Evolutionary conservation across 2,888 invertebrate genomes (phyloP), one percentile per base, ranked within the genome.

Genomic region (Crocallis elinguaria): DNA sequence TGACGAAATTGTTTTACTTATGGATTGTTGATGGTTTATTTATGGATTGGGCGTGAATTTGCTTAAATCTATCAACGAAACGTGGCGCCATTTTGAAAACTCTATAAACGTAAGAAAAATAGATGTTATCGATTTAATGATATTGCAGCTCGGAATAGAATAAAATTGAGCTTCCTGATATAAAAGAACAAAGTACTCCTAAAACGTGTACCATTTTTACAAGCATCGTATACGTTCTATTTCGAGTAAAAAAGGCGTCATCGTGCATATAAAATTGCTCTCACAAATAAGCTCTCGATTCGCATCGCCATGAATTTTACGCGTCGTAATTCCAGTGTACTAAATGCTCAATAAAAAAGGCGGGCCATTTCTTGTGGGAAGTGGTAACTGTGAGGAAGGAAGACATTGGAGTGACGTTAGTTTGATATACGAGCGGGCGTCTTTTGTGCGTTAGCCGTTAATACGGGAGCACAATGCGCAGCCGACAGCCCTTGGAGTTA

Each of bases 321-420:
- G 77, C 77, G 70, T 78, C 79, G 80, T 84, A 86, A 87, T 84
- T 86, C 75, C 68, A 73, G 75, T 78, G 71, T 73, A 79, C 80
- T 84, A 84, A 84, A 83, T 79, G 84, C 83, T 81, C 86, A 86
- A 86, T 85, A 88, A 88, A 88, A 86, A 85, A 84, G 78, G 77
- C 71, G 75, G 75, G 73, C 80, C 79, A 74, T 83, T 87, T 85
- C 82, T 88, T 84, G 79, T 75, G 72, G 77, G 73, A 68, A 76
- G 77, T 78, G 83, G n/a, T 84, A 79, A 75, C 82, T 71, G 70
- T 78, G 79, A 87, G 89, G 89, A 89, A 88, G 89, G 88, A 90
- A 90, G 90, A 88, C 88, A 83, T 86, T 82, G 82, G 82, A 85
- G 84, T 88, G 90, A 89, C 89, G 88, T 88, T 87, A 86, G 88